Conservation (phyloP, 2,113 vertebrate genomes). For the Lepus europaeus region DNA sequence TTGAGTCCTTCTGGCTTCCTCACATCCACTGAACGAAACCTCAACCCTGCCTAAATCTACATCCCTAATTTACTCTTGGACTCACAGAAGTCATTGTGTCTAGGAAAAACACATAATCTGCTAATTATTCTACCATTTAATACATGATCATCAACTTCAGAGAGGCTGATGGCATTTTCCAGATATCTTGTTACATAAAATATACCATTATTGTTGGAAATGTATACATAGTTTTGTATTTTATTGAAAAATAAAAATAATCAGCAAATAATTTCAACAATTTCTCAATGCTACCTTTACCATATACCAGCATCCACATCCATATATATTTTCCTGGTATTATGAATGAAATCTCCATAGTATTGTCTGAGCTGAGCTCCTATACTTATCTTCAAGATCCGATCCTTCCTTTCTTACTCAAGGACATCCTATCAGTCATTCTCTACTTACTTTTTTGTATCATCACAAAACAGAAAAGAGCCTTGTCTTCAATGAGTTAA, state of each 20-base stretch:
- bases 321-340: neutral
- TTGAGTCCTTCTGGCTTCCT: neutral
- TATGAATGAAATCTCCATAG: neutral
- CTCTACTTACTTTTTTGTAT: neutral
- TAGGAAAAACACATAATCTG: neutral
- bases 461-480: too few relatives aligned
- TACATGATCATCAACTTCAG: neutral
- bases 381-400: neutral
- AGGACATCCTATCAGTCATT: neutral
- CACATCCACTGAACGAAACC: neutral
- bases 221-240: neutral
- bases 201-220: neutral
- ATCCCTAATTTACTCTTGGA: neutral
- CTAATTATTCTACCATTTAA: neutral
- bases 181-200: neutral
- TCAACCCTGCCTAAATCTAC: neutral
- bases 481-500: too few relatives aligned
- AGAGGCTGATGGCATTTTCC: neutral
- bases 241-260: neutral
- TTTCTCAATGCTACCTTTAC: neutral
- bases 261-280: neutral
- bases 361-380: neutral
- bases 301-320: neutral
- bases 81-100: neutral
- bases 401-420: neutral